These are phyloP conservation scores for Plebejus melissa DNA, from an alignment of 2,888 invertebrate genomes.

Conservation along the genomic window DNA sequence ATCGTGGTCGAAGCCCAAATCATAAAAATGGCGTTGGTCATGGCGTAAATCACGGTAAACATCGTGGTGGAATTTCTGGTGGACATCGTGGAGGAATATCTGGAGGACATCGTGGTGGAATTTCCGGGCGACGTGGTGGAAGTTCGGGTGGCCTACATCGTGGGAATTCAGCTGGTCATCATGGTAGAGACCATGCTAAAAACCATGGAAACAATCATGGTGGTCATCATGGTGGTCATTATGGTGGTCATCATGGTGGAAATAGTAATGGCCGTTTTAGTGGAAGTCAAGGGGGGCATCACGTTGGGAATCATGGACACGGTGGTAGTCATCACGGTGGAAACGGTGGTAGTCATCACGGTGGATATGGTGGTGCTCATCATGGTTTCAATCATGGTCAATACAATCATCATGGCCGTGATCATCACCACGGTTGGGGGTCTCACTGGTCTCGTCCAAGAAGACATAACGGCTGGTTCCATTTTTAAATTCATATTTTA, in stretches of 20 bases:
- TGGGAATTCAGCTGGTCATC: not conserved
- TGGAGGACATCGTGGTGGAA: too few relatives aligned
- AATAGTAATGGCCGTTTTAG: not conserved
- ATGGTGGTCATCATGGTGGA: not conserved
- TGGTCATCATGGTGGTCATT: too few relatives aligned
- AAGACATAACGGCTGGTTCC: constrained; percentile 1
- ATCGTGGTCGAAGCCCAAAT: not conserved
- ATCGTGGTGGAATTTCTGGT: not conserved
- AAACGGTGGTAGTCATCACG: not conserved
- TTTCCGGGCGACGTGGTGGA: not conserved
- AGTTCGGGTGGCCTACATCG: not conserved
- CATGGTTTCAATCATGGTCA: not conserved
- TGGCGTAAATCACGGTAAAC: not conserved
- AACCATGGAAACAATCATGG: too few relatives aligned
- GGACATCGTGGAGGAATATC: too few relatives aligned
- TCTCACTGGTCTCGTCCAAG: not conserved
- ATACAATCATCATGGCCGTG: not conserved
- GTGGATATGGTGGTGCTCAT: not conserved
- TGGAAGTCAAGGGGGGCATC: not conserved
- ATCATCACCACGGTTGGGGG: not conserved
- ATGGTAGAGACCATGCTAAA: too few relatives aligned
- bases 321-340: not conserved
- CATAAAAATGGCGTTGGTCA: not conserved
- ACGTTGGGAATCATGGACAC: not conserved
- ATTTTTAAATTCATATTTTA: not conserved